These are phyloP conservation scores for Belgica antarctica DNA, from an alignment of 2,888 invertebrate species.

Conservation along the genomic window DNA sequence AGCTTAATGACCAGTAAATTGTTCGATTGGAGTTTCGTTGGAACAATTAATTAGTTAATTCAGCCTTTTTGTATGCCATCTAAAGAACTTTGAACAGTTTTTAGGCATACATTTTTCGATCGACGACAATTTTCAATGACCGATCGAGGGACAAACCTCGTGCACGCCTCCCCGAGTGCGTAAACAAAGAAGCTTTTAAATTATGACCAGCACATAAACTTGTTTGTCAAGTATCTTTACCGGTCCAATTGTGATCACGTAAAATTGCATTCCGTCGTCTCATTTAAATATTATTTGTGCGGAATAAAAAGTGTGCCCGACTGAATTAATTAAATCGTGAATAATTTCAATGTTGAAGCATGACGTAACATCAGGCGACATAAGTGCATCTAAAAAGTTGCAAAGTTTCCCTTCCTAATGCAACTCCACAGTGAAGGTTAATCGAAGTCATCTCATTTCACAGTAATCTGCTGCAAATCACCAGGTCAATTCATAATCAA, in stretches of 20 bases:
- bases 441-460: neutral
- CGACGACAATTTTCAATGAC: too few relatives aligned
- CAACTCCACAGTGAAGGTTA: neutral
- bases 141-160: too few relatives aligned
- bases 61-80: too few relatives aligned
- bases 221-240: neutral
- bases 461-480: constrained; percentile 10
- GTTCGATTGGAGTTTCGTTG: neutral
- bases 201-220: too few relatives aligned
- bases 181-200: neutral
- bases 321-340: constrained; percentile 2
- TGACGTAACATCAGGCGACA: too few relatives aligned
- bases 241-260: neutral
- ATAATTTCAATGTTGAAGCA: neutral
- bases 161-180: neutral
- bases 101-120: too few relatives aligned
- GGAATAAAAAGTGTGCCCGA: neutral
- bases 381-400: too few relatives aligned
- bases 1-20: neutral
- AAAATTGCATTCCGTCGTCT: neutral
- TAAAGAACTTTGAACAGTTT: too few relatives aligned
- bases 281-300: neutral
- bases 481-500: neutral
- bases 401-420: neutral
- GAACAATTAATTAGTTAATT: neutral